A percentile compares a stretch with the other conserved stretches of the same genome.
Conservation (phyloP, 2,113 vertebrate genomes). For the Origma solitaria region DNA sequence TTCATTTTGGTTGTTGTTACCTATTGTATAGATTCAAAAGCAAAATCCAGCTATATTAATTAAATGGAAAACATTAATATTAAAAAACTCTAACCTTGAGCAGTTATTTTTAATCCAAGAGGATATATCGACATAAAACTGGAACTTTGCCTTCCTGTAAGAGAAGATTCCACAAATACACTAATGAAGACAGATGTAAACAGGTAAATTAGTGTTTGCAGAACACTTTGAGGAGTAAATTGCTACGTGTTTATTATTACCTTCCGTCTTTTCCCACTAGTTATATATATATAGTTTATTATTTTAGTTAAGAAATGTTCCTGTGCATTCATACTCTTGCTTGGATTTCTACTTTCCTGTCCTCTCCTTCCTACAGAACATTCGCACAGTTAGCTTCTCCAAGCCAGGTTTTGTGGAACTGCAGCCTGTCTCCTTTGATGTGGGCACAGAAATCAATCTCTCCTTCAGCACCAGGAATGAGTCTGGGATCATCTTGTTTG, state of each 20-base stretch:
- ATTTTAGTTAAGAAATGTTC: background rate
- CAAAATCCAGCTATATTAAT: background rate
- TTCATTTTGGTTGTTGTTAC: background rate
- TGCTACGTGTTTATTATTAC: background rate
- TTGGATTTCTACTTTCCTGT: background rate
- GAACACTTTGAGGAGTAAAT: background rate
- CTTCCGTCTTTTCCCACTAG: background rate
- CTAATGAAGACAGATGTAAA: background rate
- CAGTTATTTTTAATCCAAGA: background rate
- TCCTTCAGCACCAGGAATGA: slow-evolving; percentile 93
- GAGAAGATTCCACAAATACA: background rate
- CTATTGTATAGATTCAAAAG: background rate
- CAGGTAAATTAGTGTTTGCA: background rate
- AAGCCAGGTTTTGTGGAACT: slow-evolving; percentile 90
- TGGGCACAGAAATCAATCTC: slow-evolving; percentile 90
- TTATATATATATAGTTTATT: background rate
- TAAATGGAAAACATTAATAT: background rate
- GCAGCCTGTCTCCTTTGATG: slow-evolving; percentile 71
- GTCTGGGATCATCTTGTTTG: slow-evolving; percentile 87
- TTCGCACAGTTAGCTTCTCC: slow-evolving; percentile 89
- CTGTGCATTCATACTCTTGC: background rate
- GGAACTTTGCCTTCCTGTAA: background rate
- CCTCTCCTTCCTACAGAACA: slow-evolving; percentile 76
- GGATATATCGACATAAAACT: background rate
- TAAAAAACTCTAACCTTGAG: background rate